Percentiles rank a stretch among this genome's conserved stretches.
phyloP scores from a whole-genome alignment of 2,113 vertebrate species.

The Theristicus caerulescens region DNA sequence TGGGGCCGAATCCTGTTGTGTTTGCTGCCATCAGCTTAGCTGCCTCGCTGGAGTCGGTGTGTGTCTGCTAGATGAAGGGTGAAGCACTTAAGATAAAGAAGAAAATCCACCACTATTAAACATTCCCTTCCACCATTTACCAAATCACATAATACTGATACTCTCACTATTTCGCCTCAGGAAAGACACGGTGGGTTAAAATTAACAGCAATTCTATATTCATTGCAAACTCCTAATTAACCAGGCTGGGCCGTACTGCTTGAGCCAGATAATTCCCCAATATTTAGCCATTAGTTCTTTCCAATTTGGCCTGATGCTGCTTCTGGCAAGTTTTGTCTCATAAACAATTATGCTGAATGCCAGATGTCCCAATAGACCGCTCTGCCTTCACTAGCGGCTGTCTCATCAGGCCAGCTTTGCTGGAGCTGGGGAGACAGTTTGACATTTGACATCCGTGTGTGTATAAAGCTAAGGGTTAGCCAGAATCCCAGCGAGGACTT shows the following conservation, averaged over 20 bases:
- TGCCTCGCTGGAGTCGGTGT: accelerated
- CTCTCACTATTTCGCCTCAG: neutral
- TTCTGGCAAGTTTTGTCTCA: constrained; percentile 48
- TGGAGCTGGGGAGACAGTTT: constrained; percentile 2
- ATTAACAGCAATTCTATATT: constrained; percentile 20
- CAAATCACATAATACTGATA: neutral
- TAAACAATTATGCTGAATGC: constrained; percentile 40
- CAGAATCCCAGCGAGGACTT: neutral
- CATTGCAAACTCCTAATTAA: constrained; percentile 52
- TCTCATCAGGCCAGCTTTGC: neutral
- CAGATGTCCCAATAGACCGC: constrained; percentile 33
- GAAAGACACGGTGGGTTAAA: constrained; percentile 1
- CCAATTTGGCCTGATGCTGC: constrained; percentile 52
- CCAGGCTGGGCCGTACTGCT: neutral
- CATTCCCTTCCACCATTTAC: neutral
- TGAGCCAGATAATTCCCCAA: constrained; percentile 48
- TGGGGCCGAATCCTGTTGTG: neutral
- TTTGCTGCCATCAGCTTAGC: neutral
- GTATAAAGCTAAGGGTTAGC: constrained; percentile 8
- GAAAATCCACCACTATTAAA: constrained; percentile 6
- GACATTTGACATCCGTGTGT: neutral
- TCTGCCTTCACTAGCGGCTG: neutral
- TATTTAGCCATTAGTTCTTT: constrained; percentile 45
- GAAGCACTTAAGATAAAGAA: neutral
- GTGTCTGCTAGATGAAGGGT: neutral